Percentiles rank a stretch among this genome's conserved stretches.
Evolutionary conservation across 2,888 invertebrate species (phyloP).

Genomic region (Chrysopilus asiliformis): DNA sequence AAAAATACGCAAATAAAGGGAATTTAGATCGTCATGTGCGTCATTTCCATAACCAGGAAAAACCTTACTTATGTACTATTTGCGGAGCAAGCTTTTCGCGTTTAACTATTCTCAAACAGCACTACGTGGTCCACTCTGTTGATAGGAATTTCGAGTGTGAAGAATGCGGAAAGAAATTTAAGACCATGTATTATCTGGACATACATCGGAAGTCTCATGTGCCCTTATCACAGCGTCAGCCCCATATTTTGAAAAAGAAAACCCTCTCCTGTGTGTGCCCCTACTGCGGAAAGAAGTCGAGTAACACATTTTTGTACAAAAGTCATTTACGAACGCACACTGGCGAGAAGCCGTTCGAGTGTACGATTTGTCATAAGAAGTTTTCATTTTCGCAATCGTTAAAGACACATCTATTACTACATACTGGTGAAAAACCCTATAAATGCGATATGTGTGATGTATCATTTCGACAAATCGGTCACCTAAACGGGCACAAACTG

Average conservation of each 20-base stretch:
- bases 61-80: constrained; percentile 9
- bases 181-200: constrained; percentile 13
- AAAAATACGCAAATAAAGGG: constrained; percentile 13
- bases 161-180: constrained; percentile 14
- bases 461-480: constrained; percentile 15
- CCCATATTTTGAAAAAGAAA: too few relatives aligned
- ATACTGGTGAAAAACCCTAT: constrained; percentile 16
- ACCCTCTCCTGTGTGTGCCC: constrained; percentile 8
- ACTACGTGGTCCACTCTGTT: constrained; percentile 11
- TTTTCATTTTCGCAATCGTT: constrained; percentile 15
- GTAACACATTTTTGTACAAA: constrained; percentile 7
- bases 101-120: constrained; percentile 8
- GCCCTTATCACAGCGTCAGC: constrained; percentile 9
- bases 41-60: constrained; percentile 13
- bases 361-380: constrained; percentile 11
- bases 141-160: constrained; percentile 15
- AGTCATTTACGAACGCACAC: constrained; percentile 15
- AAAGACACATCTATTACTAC: constrained; percentile 12
- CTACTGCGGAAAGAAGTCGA: constrained; percentile 13
- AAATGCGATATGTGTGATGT: constrained; percentile 12
- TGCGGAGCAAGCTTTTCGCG: constrained; percentile 14
- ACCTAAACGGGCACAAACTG: constrained; percentile 15
- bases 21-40: constrained; percentile 16
- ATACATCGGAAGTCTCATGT: constrained; percentile 14
- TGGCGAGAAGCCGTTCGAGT: constrained; percentile 14